Conservation (phyloP, 1,140 invertebrate genomes). For the Agraylea sexmaculata region DNA sequence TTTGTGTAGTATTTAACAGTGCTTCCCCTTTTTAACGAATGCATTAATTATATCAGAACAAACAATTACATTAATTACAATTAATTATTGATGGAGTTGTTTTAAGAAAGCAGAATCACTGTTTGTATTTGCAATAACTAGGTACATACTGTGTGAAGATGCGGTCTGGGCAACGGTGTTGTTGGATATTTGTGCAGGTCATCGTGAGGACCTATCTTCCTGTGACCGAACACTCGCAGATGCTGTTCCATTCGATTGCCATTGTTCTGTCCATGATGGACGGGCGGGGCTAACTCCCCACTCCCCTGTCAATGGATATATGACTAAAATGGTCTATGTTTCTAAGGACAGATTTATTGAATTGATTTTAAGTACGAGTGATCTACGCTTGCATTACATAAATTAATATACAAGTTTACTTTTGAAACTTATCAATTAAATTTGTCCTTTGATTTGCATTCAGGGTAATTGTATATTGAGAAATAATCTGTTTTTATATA, state of each 20-base stretch:
- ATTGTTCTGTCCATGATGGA: constrained; percentile 15
- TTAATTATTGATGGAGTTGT: background rate
- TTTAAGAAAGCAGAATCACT: background rate
- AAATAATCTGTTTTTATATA: no score
- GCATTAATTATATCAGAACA: no score
- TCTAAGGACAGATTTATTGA: no score
- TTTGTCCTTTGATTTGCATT: no score
- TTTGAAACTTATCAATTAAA: no score
- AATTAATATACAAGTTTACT: no score
- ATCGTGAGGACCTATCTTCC: constrained; percentile 19
- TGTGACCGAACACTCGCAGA: constrained; percentile 18
- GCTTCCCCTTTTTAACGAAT: no score
- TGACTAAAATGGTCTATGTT: constrained; percentile 9
- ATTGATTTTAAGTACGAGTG: no score
- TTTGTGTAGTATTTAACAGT: no score
- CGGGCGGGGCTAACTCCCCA: constrained; percentile 15
- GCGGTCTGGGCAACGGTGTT: constrained; percentile 11
- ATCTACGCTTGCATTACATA: no score
- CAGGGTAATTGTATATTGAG: no score
- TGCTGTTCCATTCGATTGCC: constrained; percentile 20
- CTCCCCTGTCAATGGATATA: constrained; percentile 19
- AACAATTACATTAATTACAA: no score
- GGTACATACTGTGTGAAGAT: constrained; percentile 20
- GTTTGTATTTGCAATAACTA: constrained; percentile 1
- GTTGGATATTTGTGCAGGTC: constrained; percentile 19